These are phyloP conservation scores for Macrochelys suwanniensis DNA, from an alignment of 2,797 vertebrate species.

Conservation along the genomic window DNA sequence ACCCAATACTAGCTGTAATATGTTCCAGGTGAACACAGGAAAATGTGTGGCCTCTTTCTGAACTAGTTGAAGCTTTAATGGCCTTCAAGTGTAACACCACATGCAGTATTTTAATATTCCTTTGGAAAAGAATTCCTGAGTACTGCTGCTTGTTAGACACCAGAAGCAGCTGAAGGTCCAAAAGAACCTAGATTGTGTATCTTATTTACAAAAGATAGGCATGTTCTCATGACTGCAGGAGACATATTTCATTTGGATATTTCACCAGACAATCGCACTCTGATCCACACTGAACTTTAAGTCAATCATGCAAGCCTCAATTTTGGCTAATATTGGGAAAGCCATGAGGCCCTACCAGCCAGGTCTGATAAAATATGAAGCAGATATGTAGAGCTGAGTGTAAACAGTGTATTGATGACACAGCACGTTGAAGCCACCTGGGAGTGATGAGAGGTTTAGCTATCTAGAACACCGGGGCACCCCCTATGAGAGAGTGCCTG, in stretches of 20 bases:
- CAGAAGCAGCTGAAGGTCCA: neutral
- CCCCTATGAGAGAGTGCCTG: accelerated
- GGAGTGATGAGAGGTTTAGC: neutral
- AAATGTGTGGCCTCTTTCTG: neutral
- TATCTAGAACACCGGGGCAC: neutral
- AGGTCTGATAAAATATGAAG: accelerated
- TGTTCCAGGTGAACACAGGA: neutral
- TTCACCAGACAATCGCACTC: neutral
- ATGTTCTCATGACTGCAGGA: neutral
- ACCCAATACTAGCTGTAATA: neutral
- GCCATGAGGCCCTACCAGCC: neutral
- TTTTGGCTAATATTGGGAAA: neutral
- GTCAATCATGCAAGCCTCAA: neutral
- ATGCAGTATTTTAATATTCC: neutral
- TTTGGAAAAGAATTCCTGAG: neutral
- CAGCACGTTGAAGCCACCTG: neutral
- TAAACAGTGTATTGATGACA: neutral
- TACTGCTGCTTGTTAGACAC: neutral
- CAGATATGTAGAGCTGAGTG: accelerated
- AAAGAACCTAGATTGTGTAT: neutral
- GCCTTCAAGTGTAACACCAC: neutral
- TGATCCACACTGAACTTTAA: neutral
- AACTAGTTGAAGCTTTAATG: neutral
- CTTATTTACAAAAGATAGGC: neutral
- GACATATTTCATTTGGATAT: accelerated